phyloP scores from a whole-genome alignment of 2,113 vertebrate genomes.

The Silurus glanis region DNA sequence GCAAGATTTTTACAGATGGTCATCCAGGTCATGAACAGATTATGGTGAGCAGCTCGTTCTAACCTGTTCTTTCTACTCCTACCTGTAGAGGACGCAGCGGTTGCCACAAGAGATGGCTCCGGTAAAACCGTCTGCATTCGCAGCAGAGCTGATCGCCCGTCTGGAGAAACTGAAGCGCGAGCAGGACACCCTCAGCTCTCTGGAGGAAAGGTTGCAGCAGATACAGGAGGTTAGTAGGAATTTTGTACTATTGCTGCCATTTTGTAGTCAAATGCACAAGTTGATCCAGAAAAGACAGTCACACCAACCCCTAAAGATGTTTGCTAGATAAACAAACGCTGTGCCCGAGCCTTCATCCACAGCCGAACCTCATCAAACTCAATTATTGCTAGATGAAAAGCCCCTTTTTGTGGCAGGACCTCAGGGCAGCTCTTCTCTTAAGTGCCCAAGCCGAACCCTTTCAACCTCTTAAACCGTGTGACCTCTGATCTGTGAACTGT shows the following conservation, averaged over 20 bases:
- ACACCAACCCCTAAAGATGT: background rate
- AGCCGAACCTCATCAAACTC: slow-evolving; percentile 15
- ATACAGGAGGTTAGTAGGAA: slow-evolving; percentile 84
- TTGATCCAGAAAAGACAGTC: background rate
- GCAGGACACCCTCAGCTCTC: slow-evolving; percentile 84
- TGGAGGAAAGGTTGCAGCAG: slow-evolving; percentile 92
- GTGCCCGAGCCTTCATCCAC: too few species aligned
- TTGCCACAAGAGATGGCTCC: slow-evolving; percentile 94
- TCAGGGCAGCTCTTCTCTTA: slow-evolving; percentile 11
- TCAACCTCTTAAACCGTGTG: slow-evolving; percentile 30
- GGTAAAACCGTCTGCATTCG: slow-evolving; percentile 86
- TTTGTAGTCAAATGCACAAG: background rate
- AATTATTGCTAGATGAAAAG: slow-evolving; percentile 18
- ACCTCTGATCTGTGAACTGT: slow-evolving; percentile 26
- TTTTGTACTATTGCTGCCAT: too few species aligned
- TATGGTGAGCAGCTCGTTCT: background rate
- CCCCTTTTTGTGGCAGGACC: slow-evolving; percentile 31
- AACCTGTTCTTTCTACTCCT: slow-evolving; percentile 60
- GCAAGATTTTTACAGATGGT: background rate
- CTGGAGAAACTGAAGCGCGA: slow-evolving; percentile 90
- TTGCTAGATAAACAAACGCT: background rate
- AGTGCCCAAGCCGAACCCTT: slow-evolving; percentile 28
- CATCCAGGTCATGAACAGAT: background rate
- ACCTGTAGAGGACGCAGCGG: slow-evolving; percentile 82
- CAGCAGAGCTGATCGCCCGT: slow-evolving; percentile 86